A percentile compares a stretch with the other conserved stretches of the same genome.
These are phyloP conservation scores for Bombus ignitus DNA, from an alignment of 1,140 invertebrate species.

Conservation along the genomic window DNA sequence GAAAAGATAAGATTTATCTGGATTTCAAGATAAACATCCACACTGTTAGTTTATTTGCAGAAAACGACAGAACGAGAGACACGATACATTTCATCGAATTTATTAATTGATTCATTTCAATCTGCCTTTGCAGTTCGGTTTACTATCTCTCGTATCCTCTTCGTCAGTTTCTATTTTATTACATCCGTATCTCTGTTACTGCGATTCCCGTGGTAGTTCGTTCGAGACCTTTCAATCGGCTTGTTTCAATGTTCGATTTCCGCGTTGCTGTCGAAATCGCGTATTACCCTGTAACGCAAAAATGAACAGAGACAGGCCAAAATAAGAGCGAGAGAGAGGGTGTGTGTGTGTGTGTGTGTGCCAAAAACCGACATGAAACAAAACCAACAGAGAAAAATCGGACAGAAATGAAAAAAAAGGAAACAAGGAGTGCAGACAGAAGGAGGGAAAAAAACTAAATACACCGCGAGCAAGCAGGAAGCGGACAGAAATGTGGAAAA, in stretches of 20 bases:
- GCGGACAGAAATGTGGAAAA: slow-evolving; percentile 1
- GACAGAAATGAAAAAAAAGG: not conserved
- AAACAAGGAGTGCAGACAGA: not conserved
- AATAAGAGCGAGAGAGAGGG: not conserved
- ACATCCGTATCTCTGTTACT: slow-evolving; percentile 5
- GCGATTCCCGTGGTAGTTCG: slow-evolving; percentile 47
- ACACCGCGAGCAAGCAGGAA: not conserved
- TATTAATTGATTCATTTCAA: slow-evolving; percentile 64
- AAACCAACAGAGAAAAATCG: not conserved
- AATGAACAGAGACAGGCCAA: not conserved
- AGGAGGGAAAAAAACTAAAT: not conserved
- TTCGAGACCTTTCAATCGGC: slow-evolving; percentile 63
- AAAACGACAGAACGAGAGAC: not conserved
- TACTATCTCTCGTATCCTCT: not conserved
- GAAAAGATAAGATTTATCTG: not conserved
- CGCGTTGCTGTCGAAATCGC: slow-evolving; percentile 47
- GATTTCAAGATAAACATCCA: slow-evolving; percentile 7
- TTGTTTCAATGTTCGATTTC: slow-evolving; percentile 56
- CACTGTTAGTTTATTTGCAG: not conserved
- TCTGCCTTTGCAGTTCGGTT: slow-evolving; percentile 36
- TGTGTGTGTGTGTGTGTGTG: no score
- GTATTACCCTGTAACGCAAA: slow-evolving; percentile 59
- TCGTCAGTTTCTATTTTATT: slow-evolving; percentile 12
- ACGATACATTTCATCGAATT: slow-evolving; percentile 36
- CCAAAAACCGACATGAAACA: not conserved